Evolutionary conservation across 2,113 vertebrate species (phyloP).

Genomic region (Bos indicus): DNA sequence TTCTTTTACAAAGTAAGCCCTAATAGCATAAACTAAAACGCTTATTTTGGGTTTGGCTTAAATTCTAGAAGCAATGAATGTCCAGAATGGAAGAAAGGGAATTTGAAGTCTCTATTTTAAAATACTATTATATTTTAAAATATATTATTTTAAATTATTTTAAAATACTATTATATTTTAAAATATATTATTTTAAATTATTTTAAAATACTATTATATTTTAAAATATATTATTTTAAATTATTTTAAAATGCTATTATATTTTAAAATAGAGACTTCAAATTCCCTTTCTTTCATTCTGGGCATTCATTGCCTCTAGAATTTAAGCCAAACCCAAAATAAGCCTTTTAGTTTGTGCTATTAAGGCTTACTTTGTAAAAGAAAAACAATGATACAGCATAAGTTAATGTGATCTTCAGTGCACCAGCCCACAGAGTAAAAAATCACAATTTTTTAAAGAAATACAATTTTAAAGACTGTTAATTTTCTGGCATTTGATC

Average conservation of each 20-base stretch:
- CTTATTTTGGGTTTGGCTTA: conserved; percentile 47
- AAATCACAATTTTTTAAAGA: neutral
- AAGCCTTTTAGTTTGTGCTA: neutral
- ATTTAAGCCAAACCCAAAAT: conserved; percentile 46
- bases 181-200: too few species aligned
- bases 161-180: too few species aligned
- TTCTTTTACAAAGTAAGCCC: conserved; percentile 20
- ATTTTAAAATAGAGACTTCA: conserved; percentile 51
- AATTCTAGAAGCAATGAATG: neutral
- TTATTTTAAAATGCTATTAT: neutral
- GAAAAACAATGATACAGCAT: neutral
- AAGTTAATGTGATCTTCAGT: neutral
- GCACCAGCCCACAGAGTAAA: neutral
- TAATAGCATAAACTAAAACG: neutral
- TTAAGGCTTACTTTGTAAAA: conserved; percentile 19
- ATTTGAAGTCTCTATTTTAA: conserved; percentile 46
- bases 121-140: neutral
- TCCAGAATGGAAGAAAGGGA: conserved; percentile 21
- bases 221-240: too few species aligned
- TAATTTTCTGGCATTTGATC: neutral
- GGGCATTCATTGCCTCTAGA: neutral
- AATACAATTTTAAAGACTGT: neutral
- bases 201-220: too few species aligned
- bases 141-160: too few species aligned
- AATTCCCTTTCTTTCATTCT: conserved; percentile 25